Evolutionary conservation across 2,888 invertebrate genomes (phyloP).

Genomic region (Agonopterix alstromeriana): DNA sequence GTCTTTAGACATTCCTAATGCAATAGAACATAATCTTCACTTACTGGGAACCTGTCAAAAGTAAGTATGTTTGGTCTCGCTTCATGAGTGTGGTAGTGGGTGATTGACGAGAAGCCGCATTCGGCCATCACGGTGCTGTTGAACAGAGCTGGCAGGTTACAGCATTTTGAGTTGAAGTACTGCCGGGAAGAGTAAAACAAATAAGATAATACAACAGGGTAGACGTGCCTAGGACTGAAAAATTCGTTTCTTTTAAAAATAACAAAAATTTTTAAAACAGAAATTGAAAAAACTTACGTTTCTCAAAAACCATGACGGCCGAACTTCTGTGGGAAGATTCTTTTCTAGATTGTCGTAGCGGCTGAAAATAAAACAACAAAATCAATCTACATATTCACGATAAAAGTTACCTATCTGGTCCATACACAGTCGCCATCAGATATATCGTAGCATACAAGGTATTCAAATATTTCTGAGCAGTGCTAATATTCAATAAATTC

Average conservation of each 20-base stretch:
- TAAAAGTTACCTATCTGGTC: too few relatives aligned
- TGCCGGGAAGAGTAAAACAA: conserved; percentile 19
- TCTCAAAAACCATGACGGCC: conserved; percentile 51
- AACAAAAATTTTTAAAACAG: background rate
- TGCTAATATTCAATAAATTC: too few relatives aligned
- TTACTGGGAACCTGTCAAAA: too few relatives aligned
- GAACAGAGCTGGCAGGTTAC: conserved; percentile 47
- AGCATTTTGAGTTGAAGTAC: conserved; percentile 59
- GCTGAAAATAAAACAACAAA: conserved; percentile 38
- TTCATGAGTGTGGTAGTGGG: conserved; percentile 26
- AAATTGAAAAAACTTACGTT: conserved; percentile 35
- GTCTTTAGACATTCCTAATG: too few relatives aligned
- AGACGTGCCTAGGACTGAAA: too few relatives aligned
- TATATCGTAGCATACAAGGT: too few relatives aligned
- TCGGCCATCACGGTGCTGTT: conserved; percentile 26
- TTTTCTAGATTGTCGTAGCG: conserved; percentile 42
- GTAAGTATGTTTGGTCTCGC: background rate
- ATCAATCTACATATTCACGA: background rate
- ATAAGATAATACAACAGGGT: background rate
- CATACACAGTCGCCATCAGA: too few relatives aligned
- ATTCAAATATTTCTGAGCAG: too few relatives aligned
- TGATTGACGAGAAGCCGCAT: conserved; percentile 42
- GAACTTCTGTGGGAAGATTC: conserved; percentile 35
- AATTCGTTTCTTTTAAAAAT: background rate
- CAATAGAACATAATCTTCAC: too few relatives aligned